Percentiles rank a stretch among this genome's conserved stretches.
phyloP scores from a whole-genome alignment of 1,140 invertebrate species.

The Apis florea region DNA sequence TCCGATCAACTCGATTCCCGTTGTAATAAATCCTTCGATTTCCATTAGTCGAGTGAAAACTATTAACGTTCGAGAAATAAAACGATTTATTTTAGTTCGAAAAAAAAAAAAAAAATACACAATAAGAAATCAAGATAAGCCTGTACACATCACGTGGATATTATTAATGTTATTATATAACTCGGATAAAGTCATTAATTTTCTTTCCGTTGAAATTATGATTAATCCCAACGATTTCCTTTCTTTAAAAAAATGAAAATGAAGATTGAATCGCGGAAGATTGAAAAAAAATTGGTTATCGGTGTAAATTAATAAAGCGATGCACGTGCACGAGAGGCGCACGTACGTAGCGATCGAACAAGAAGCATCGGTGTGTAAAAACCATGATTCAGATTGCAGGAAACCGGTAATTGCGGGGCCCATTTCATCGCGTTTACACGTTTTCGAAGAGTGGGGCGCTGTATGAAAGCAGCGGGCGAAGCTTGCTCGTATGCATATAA shows the following conservation, averaged over 20 bases:
- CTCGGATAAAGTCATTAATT: no score
- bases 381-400: conserved; percentile 16
- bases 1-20: no score
- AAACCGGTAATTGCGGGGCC: conserved; percentile 11
- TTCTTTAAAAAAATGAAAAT: not conserved
- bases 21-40: no score
- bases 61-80: no score
- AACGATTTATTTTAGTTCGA: no score
- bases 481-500: not conserved
- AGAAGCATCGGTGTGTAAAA: conserved; percentile 31
- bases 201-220: no score
- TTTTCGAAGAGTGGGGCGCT: not conserved
- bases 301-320: not conserved
- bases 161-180: no score
- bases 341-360: not conserved
- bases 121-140: no score
- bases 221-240: no score
- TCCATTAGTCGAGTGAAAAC: no score
- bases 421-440: conserved; percentile 28
- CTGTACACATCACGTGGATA: no score
- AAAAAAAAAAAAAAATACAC: no score
- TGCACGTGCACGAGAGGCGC: not conserved
- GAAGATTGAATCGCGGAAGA: not conserved
- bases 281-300: not conserved
- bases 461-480: not conserved